These are phyloP conservation scores for Lucifuga dentata DNA, from an alignment of 2,113 vertebrate species.

Conservation along the genomic window DNA sequence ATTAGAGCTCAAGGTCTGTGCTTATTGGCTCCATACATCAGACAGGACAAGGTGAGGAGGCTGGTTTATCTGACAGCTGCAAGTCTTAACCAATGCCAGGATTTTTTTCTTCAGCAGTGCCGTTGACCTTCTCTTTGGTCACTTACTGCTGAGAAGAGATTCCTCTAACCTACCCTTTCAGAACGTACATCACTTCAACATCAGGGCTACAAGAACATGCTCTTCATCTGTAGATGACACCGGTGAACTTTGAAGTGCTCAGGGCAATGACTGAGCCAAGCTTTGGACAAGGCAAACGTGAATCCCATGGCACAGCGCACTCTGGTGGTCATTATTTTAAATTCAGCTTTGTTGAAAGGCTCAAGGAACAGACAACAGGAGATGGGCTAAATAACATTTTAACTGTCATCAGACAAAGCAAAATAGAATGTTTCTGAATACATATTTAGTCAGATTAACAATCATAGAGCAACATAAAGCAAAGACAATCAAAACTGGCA, in stretches of 20 bases:
- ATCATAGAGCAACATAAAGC: not conserved
- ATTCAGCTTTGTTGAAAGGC: not conserved
- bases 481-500: not conserved
- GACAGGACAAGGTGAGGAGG: constrained; percentile 26
- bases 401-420: not conserved
- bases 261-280: constrained; percentile 27
- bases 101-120: constrained; percentile 1
- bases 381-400: not conserved
- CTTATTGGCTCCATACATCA: constrained; percentile 70
- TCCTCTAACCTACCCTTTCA: constrained; percentile 1
- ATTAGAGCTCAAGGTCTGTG: constrained; percentile 45
- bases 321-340: constrained; percentile 63
- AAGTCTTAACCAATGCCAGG: constrained; percentile 22
- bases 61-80: constrained; percentile 6
- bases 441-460: not conserved
- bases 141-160: not conserved
- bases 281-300: constrained; percentile 13
- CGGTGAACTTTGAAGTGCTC: constrained; percentile 24
- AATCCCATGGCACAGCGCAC: constrained; percentile 62
- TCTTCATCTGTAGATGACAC: constrained; percentile 6
- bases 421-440: not conserved
- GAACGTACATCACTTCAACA: constrained; percentile 2
- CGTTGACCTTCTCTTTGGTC: constrained; percentile 12
- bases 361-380: no score
- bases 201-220: not conserved